A percentile compares a stretch with the other conserved stretches of the same genome.
Conservation (phyloP, 2,113 vertebrate genomes). For the Thinocorus orbignyianus region DNA sequence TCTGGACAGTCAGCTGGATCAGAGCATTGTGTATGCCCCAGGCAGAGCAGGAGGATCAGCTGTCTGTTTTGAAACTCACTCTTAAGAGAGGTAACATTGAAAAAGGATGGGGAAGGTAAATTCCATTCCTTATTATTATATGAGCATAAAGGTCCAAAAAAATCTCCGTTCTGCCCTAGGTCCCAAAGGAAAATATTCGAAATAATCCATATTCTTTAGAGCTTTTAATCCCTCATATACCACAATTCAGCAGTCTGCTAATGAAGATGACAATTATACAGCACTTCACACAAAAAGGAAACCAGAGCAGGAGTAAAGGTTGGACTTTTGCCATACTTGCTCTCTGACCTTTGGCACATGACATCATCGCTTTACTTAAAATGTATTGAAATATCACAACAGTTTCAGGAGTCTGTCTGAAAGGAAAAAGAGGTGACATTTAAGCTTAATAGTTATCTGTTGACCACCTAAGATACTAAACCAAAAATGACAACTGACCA, state of each 20-base stretch:
- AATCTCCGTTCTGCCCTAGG: background rate
- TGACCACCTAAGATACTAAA: conserved; percentile 9
- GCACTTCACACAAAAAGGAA: conserved; percentile 37
- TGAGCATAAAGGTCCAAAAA: background rate
- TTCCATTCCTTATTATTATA: background rate
- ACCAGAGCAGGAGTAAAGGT: conserved; percentile 46
- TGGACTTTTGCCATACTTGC: background rate
- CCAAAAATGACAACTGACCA: background rate
- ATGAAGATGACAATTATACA: conserved; percentile 53
- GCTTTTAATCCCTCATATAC: conserved; percentile 32
- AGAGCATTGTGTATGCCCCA: background rate
- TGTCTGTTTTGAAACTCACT: background rate
- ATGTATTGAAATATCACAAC: background rate
- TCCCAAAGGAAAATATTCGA: background rate
- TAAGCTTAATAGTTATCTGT: background rate
- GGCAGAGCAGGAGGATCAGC: background rate
- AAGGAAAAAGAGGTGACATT: background rate
- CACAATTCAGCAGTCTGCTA: conserved; percentile 43
- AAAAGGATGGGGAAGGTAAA: background rate
- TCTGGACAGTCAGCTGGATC: background rate
- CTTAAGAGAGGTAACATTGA: background rate
- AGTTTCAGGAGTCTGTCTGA: background rate
- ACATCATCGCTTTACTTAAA: background rate
- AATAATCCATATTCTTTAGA: conserved; percentile 46
- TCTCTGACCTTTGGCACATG: conserved; percentile 1